Evolutionary conservation across 2,888 invertebrate species (phyloP).

Genomic region (Scaptodrosophila latifasciaeformis): DNA sequence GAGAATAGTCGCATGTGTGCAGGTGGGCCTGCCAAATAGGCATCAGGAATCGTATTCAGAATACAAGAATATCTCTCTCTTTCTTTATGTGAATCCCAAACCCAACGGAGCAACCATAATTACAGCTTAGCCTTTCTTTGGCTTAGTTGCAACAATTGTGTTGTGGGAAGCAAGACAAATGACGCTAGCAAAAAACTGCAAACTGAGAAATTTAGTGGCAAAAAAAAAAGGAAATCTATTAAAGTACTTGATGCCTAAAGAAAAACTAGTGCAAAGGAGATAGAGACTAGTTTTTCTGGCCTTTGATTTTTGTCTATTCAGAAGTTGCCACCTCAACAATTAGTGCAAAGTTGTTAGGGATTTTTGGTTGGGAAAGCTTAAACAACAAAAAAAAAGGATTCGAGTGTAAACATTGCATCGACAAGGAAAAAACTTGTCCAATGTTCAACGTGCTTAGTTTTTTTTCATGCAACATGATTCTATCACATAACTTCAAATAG

Average conservation of each 20-base stretch:
- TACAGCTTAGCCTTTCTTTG: not conserved
- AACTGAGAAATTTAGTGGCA: not conserved
- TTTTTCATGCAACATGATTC: not conserved
- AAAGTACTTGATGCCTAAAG: too few relatives aligned
- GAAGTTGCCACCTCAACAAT: constrained; percentile 29
- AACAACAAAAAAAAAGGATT: not conserved
- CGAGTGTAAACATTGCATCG: too few relatives aligned
- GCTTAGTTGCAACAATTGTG: not conserved
- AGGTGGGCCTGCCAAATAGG: constrained; percentile 29
- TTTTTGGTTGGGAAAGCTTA: not conserved
- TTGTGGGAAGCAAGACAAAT: not conserved
- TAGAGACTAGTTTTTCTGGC: constrained; percentile 15
- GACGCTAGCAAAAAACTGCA: constrained; percentile 20
- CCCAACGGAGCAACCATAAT: too few relatives aligned
- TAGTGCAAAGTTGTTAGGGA: constrained; percentile 20
- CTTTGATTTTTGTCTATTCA: constrained; percentile 18
- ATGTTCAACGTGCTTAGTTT: too few relatives aligned
- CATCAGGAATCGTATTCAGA: too few relatives aligned
- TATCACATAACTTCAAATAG: not conserved
- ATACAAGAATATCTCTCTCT: too few relatives aligned
- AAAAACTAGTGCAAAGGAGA: not conserved
- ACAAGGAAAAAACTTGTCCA: not conserved
- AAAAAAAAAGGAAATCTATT: too few relatives aligned
- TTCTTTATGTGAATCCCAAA: too few relatives aligned
- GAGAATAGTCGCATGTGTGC: constrained; percentile 53